Conservation (phyloP, 2,888 invertebrate genomes). For the Tubulanus polymorphus region DNA sequence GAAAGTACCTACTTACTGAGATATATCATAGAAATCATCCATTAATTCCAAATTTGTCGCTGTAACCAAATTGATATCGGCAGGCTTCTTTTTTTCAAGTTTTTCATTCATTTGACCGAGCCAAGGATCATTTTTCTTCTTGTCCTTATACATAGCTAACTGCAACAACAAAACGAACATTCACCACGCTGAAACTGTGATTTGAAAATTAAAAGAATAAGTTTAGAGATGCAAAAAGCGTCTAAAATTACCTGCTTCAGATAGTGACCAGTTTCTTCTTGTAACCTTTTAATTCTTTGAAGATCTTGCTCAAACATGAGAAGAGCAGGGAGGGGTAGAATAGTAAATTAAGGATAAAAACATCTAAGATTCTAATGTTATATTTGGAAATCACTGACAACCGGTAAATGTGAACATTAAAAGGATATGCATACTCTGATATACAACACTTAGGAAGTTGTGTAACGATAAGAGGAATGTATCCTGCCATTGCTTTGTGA, state of each 20-base stretch:
- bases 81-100: too few relatives aligned
- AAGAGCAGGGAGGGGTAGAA: constrained; percentile 70
- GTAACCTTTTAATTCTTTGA: constrained; percentile 71
- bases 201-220: too few relatives aligned
- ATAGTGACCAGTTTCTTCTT: constrained; percentile 78
- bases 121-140: too few relatives aligned
- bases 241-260: constrained; percentile 57
- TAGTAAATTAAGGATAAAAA: constrained; percentile 23
- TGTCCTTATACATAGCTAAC: too few relatives aligned
- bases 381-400: too few relatives aligned
- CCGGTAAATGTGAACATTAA: too few relatives aligned
- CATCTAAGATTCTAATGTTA: background rate
- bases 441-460: constrained; percentile 87
- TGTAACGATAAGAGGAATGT: constrained; percentile 84
- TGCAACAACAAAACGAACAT: too few relatives aligned
- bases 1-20: constrained; percentile 65
- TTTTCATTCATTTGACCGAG: too few relatives aligned
- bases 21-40: constrained; percentile 87
- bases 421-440: constrained; percentile 59
- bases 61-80: background rate
- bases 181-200: too few relatives aligned
- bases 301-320: constrained; percentile 83
- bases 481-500: constrained; percentile 93
- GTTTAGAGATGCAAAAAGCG: too few relatives aligned
- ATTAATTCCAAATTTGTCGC: constrained; percentile 66